Base-by-base conservation (phyloP, 2,113 vertebrate species). In the Saguinus imperator region DNA sequence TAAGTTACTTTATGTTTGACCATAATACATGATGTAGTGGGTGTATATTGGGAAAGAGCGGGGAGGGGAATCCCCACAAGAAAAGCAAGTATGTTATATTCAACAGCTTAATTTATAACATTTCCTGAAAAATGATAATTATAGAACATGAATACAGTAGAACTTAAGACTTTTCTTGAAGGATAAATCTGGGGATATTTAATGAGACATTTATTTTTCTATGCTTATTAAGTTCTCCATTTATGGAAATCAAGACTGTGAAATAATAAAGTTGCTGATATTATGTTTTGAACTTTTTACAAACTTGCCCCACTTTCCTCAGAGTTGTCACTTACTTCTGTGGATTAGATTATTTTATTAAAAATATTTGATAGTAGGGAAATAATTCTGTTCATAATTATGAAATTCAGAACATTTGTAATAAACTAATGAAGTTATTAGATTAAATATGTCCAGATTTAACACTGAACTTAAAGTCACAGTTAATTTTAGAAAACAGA, bases 161-260 rank as follows among this genome's bases (percentile, higher is more conserved):
- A 95, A 97, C 57, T 98, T 95, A 84, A 32, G 13, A 64, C 35
- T 21, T 92, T 75, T 86, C 35, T 87, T 86, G 89, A 88, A 76
- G 92, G 37, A 97, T 64, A 97, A 97, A 98, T 37, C 66, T 96
- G 97, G 76, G 70, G 11, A 27, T 64, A 80, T 70, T 90, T 96
- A 95, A 92, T 70, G n/a, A 89, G 8, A 12, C 57, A 61, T 90
- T 92, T 97, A 89, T 80, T 97, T 96, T 94, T 87, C n/a, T 21
- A 10, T 35, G 81, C 7, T 94, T 87, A 37, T 37, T 85, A 90
- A 55, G 2, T 43, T 58, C 27, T 95, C 35, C 8, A 97, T 76
- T 96, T 79, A 82, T 16, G 82, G 40, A 86, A 88, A 77, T 66
- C 1, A 58, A 52, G 52, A 66, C 48, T 61, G 29, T 81, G 87